These are phyloP conservation scores for Thaumetopoea pityocampa DNA, from an alignment of 1,140 invertebrate species.

Conservation along the genomic window DNA sequence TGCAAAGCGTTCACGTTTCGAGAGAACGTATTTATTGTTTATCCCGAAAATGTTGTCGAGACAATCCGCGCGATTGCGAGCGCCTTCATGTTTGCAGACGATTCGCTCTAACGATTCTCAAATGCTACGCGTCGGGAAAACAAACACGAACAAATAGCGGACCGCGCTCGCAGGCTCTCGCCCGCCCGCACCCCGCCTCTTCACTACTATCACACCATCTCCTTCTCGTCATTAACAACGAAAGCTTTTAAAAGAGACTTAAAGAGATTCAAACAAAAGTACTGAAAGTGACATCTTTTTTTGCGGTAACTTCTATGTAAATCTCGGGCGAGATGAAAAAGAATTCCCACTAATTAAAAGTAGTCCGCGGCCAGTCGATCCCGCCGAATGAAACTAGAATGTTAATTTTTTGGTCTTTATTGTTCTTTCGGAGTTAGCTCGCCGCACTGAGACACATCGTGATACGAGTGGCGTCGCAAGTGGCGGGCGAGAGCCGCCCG, in stretches of 20 bases:
- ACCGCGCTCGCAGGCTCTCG: constrained; percentile 28
- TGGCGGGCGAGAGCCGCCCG: constrained; percentile 18
- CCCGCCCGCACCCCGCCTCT: constrained; percentile 13
- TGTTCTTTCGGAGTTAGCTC: constrained; percentile 32
- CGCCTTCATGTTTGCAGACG: constrained; percentile 59
- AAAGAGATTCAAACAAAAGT: constrained; percentile 64
- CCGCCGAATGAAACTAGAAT: constrained; percentile 38
- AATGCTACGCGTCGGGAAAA: constrained; percentile 68
- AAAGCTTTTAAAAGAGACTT: constrained; percentile 64
- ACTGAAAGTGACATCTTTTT: constrained; percentile 56
- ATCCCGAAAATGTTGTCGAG: constrained; percentile 55
- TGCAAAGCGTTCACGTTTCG: constrained; percentile 71
- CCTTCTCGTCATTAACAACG: constrained; percentile 59
- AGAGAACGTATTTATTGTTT: constrained; percentile 69
- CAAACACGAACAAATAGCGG: constrained; percentile 55
- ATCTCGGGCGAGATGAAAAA: constrained; percentile 43
- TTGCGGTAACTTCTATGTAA: constrained; percentile 60
- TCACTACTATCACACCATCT: constrained; percentile 35
- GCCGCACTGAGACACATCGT: constrained; percentile 34
- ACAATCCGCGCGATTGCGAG: constrained; percentile 61
- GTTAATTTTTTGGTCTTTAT: constrained; percentile 39
- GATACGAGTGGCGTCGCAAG: constrained; percentile 10
- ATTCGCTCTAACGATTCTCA: constrained; percentile 70
- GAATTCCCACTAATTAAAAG: constrained; percentile 58
- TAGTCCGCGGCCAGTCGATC: constrained; percentile 36